A percentile compares a stretch with the other conserved stretches of the same genome.
phyloP scores from a whole-genome alignment of 2,113 vertebrate genomes.

The Raja brachyura region DNA sequence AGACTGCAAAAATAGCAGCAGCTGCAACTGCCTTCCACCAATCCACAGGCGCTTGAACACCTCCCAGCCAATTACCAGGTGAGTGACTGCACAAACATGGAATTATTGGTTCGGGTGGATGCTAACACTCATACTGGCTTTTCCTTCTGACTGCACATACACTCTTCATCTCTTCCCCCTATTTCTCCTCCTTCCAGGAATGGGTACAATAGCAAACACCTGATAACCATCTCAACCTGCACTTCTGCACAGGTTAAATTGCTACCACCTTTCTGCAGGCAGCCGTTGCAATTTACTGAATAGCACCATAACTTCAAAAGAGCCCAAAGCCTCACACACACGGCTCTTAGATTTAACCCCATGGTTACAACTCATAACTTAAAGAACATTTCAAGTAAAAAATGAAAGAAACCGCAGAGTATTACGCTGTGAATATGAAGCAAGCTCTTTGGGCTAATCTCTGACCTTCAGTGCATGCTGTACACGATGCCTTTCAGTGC shows the following conservation, averaged over 20 bases:
- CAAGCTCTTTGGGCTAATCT: background rate
- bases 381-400: background rate
- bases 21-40: slow-evolving; percentile 8
- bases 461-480: background rate
- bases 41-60: slow-evolving; percentile 28
- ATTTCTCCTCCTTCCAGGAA: slow-evolving; percentile 57
- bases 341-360: background rate
- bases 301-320: slow-evolving; percentile 83
- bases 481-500: background rate
- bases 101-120: slow-evolving; percentile 68
- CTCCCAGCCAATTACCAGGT: slow-evolving; percentile 73
- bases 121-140: slow-evolving; percentile 57
- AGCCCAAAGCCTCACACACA: background rate
- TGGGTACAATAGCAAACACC: slow-evolving; percentile 83
- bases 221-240: slow-evolving; percentile 75
- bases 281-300: slow-evolving; percentile 88
- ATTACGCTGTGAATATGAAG: background rate
- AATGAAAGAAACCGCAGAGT: background rate
- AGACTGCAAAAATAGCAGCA: slow-evolving; percentile 30
- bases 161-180: slow-evolving; percentile 45
- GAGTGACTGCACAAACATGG: slow-evolving; percentile 91
- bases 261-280: slow-evolving; percentile 97
- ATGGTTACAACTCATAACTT: background rate
- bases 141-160: slow-evolving; percentile 57
- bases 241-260: slow-evolving; percentile 86